Percentiles rank a stretch among this genome's conserved stretches.
These are phyloP conservation scores for Mechanitis messenoides DNA, from an alignment of 2,888 invertebrate species.

Conservation along the genomic window DNA sequence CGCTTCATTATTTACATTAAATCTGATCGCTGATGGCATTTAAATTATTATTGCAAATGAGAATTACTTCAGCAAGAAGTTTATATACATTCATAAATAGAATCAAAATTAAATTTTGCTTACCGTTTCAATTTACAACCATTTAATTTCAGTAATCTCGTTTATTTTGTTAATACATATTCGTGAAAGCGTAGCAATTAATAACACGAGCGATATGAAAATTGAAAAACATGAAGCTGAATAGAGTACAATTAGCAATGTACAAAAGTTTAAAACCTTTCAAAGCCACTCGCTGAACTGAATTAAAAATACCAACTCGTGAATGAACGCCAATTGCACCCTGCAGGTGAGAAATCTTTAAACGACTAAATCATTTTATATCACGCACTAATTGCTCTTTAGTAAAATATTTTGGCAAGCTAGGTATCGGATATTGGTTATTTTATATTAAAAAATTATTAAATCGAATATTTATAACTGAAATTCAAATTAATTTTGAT, in stretches of 20 bases:
- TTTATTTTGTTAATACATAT: conserved; percentile 1
- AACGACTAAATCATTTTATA: conserved; percentile 6
- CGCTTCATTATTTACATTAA: background rate
- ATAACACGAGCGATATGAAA: conserved; percentile 6
- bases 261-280: conserved; percentile 5
- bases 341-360: conserved; percentile 8
- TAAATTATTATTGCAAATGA: background rate
- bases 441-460: conserved; percentile 1
- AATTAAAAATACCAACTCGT: conserved; percentile 12
- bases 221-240: conserved; percentile 9
- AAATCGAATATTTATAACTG: too few relatives aligned
- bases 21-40: background rate
- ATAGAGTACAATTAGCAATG: conserved; percentile 10
- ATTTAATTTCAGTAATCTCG: background rate
- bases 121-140: conserved; percentile 1
- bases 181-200: background rate
- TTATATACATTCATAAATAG: background rate
- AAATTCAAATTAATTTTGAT: too few relatives aligned
- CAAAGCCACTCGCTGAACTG: conserved; percentile 9
- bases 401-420: background rate
- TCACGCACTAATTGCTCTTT: conserved; percentile 8
- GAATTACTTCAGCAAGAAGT: background rate
- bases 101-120: background rate
- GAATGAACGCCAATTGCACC: conserved; percentile 3
- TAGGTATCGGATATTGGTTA: background rate